These are phyloP conservation scores for Brachyptera putata DNA, from an alignment of 2,888 invertebrate species.

Conservation along the genomic window DNA sequence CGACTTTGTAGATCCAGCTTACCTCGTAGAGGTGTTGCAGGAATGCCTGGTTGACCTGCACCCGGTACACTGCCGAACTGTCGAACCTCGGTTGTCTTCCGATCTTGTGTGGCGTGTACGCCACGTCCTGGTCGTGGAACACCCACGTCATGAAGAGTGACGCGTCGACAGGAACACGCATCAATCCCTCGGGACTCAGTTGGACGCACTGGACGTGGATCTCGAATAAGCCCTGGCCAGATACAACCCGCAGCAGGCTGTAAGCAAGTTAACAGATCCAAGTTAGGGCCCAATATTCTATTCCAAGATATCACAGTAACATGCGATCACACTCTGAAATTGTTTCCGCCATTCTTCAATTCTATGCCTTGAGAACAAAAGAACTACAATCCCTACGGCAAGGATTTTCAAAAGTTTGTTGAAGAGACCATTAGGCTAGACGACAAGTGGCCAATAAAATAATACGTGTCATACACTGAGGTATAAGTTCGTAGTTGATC, in stretches of 20 bases:
- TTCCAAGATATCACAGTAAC: no score
- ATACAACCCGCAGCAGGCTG: neutral
- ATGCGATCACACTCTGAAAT: no score
- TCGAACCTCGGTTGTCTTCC: constrained; percentile 6
- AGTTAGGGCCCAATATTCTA: no score
- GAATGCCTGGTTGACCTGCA: neutral
- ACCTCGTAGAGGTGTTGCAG: neutral
- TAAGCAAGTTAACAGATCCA: neutral
- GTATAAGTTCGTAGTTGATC: no score
- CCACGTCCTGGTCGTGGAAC: constrained; percentile 24
- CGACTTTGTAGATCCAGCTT: no score
- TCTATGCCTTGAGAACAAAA: no score
- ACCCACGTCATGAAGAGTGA: constrained; percentile 22
- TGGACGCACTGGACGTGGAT: neutral
- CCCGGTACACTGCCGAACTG: constrained; percentile 2
- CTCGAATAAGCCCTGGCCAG: constrained; percentile 8
- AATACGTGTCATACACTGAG: no score
- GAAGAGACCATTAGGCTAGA: no score
- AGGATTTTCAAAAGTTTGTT: no score
- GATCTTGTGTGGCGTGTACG: constrained; percentile 12
- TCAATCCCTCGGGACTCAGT: neutral
- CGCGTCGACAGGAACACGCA: neutral
- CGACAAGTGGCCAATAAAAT: no score
- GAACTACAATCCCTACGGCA: no score
- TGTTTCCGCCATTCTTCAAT: no score